A percentile compares a stretch with the other conserved stretches of the same genome.
phyloP scores from a whole-genome alignment of 2,888 invertebrate species.

The Labia minor region DNA sequence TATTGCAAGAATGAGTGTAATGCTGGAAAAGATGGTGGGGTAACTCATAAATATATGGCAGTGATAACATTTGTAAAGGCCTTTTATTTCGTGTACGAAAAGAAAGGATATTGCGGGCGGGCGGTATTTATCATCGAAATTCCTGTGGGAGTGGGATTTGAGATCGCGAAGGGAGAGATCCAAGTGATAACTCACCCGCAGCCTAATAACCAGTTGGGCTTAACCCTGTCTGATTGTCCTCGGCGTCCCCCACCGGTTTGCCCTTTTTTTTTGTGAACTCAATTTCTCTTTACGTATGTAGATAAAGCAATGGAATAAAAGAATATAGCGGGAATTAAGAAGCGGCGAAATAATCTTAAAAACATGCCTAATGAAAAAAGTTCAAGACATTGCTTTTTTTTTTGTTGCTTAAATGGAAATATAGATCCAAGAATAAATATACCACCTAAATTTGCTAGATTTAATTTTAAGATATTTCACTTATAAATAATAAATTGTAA shows the following conservation, averaged over 20 bases:
- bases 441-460: too few species aligned
- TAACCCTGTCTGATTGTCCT: background rate
- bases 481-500: too few species aligned
- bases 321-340: background rate
- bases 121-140: conserved; percentile 37
- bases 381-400: background rate
- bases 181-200: conserved; percentile 19
- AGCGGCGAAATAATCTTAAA: background rate
- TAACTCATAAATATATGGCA: conserved; percentile 39
- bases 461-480: too few species aligned
- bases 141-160: conserved; percentile 26
- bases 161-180: conserved; percentile 19
- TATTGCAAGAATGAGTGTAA: conserved; percentile 42
- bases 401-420: too few species aligned
- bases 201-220: conserved; percentile 18
- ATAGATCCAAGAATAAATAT: too few species aligned
- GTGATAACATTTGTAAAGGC: conserved; percentile 41
- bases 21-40: conserved; percentile 28
- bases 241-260: too few species aligned
- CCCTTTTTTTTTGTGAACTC: background rate
- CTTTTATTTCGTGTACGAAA: conserved; percentile 35
- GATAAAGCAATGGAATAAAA: conserved; percentile 8
- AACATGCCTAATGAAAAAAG: background rate
- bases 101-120: conserved; percentile 34
- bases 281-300: background rate